These are phyloP conservation scores for Drosophila ercepeae DNA, from an alignment of 1,140 invertebrate genomes.

Conservation along the genomic window DNA sequence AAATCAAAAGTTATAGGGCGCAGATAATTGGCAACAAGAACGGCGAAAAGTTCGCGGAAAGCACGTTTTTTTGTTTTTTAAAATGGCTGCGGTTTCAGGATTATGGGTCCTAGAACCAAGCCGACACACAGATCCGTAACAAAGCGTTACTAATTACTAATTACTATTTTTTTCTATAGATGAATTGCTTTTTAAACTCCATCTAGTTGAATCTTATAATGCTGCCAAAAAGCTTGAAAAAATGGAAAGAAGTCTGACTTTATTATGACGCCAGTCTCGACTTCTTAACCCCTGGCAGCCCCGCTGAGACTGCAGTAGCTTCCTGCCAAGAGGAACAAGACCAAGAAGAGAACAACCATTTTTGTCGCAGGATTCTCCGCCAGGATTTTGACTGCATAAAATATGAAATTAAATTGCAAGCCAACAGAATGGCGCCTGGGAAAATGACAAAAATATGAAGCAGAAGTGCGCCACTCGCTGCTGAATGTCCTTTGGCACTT, in stretches of 20 bases:
- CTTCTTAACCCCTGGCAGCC: constrained; percentile 5
- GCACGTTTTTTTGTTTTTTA: not conserved
- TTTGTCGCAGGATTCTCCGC: constrained; percentile 51
- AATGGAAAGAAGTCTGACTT: constrained; percentile 39
- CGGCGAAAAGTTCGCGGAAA: not conserved
- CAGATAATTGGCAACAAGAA: constrained; percentile 23
- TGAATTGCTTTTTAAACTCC: not conserved
- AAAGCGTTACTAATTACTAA: too few relatives aligned
- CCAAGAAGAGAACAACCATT: constrained; percentile 26
- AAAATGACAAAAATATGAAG: constrained; percentile 60
- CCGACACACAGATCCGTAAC: too few relatives aligned
- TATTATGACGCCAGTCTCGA: constrained; percentile 16
- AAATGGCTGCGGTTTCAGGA: not conserved
- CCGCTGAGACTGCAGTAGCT: constrained; percentile 37
- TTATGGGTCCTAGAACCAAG: not conserved
- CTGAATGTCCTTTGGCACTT: constrained; percentile 33
- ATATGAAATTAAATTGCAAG: constrained; percentile 62
- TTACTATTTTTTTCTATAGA: too few relatives aligned
- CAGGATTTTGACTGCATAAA: constrained; percentile 58
- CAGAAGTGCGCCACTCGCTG: constrained; percentile 27
- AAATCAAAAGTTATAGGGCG: constrained; percentile 47
- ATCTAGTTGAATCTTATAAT: not conserved
- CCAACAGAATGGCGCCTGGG: constrained; percentile 55
- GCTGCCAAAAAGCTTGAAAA: not conserved
- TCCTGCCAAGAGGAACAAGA: not conserved